phyloP scores from a whole-genome alignment of 2,113 vertebrate genomes.

The Mesembrinibis cayennensis region DNA sequence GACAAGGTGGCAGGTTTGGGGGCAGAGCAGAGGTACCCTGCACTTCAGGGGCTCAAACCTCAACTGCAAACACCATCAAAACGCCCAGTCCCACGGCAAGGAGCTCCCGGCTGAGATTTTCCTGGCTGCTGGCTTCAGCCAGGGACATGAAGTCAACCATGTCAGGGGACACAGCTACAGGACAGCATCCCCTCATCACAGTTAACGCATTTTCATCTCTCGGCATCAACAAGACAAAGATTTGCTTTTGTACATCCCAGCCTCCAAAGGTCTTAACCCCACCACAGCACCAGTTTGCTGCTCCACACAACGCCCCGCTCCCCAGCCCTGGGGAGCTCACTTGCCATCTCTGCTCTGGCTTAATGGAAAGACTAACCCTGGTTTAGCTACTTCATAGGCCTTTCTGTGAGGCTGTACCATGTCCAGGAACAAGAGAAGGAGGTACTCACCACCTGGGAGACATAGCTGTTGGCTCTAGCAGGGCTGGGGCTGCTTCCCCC shows the following conservation, averaged over 20 bases:
- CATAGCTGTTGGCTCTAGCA: neutral
- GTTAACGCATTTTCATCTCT: neutral
- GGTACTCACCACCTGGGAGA: neutral
- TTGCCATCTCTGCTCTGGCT: neutral
- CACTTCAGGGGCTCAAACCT: neutral
- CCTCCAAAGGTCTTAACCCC: neutral
- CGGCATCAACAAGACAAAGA: neutral
- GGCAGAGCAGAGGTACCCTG: neutral
- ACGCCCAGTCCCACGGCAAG: neutral
- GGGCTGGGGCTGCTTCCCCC: neutral
- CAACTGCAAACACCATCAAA: neutral
- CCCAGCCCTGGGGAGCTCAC: neutral
- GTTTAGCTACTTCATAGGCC: neutral
- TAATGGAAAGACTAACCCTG: neutral
- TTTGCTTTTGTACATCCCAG: neutral
- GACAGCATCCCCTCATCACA: neutral
- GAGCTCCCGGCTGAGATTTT: neutral
- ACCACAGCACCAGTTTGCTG: neutral
- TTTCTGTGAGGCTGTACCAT: neutral
- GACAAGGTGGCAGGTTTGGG: rapidly evolving
- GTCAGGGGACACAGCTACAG: neutral
- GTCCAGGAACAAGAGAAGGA: neutral
- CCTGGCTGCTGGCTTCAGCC: neutral
- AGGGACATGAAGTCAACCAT: rapidly evolving
- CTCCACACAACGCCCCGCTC: neutral